Percentiles rank a stretch among this genome's conserved stretches.
Evolutionary conservation across 2,797 vertebrate species (phyloP).

Genomic region (Anguilla marmorata): DNA sequence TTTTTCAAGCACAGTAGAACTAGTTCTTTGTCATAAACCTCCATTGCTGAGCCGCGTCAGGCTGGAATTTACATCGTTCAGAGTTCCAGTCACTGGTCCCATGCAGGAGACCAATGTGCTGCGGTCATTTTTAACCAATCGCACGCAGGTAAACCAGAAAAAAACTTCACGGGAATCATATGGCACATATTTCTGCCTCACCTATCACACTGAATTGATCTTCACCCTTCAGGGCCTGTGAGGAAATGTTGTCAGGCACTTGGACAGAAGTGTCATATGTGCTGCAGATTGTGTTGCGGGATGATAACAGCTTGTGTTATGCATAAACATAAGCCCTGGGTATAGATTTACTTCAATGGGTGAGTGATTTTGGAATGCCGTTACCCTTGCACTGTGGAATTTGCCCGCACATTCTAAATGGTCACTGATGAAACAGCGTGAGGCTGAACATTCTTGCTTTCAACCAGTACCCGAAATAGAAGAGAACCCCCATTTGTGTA

Average conservation of each 20-base stretch:
- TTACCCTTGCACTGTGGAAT: background rate
- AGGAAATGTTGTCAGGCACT: too few species aligned
- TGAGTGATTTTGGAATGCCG: background rate
- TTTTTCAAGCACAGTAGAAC: too few species aligned
- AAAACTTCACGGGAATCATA: background rate
- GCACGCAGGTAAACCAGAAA: background rate
- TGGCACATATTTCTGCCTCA: background rate
- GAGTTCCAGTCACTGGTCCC: background rate
- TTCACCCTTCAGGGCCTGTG: too few species aligned
- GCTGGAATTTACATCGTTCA: background rate
- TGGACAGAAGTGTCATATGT: too few species aligned
- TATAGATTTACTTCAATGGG: background rate
- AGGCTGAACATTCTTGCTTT: background rate
- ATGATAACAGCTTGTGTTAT: background rate
- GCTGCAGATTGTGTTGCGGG: background rate
- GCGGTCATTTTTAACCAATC: background rate
- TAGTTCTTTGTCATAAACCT: background rate
- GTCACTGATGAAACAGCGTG: background rate
- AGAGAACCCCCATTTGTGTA: background rate
- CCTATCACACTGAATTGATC: background rate
- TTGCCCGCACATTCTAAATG: background rate
- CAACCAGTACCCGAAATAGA: background rate
- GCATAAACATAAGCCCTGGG: background rate
- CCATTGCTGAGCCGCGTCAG: background rate
- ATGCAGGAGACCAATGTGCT: background rate